A percentile compares a stretch with the other conserved stretches of the same genome.
Evolutionary conservation across 2,797 vertebrate species (phyloP).

Genomic region (Caiman crocodilus): DNA sequence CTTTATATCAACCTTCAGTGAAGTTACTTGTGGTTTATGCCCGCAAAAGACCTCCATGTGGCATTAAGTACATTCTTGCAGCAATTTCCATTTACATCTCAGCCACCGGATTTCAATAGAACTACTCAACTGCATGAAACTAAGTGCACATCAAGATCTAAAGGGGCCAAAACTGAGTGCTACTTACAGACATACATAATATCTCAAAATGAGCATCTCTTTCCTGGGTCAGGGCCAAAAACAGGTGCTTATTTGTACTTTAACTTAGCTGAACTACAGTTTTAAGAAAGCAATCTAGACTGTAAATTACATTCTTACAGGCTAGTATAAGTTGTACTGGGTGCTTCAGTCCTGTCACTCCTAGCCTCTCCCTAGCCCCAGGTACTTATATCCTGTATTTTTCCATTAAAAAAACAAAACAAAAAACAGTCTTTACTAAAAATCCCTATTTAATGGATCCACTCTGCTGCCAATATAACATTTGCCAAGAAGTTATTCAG

Average conservation of each 20-base stretch:
- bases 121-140: not conserved
- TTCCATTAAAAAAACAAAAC: accelerated
- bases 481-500: not conserved
- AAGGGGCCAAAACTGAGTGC: too few relatives aligned
- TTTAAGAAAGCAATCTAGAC: not conserved
- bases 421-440: not conserved
- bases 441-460: not conserved
- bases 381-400: not conserved
- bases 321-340: not conserved
- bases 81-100: not conserved
- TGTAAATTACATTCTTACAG: not conserved
- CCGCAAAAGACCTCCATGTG: not conserved
- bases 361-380: not conserved
- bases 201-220: not conserved
- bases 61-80: not conserved
- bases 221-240: not conserved
- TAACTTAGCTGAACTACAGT: not conserved
- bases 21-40: not conserved
- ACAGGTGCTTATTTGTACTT: not conserved
- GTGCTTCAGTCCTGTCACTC: not conserved
- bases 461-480: not conserved
- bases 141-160: not conserved
- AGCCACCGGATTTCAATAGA: not conserved
- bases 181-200: too few relatives aligned
- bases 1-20: not conserved